Percentiles rank a stretch among this genome's conserved stretches.
phyloP scores from a whole-genome alignment of 2,797 vertebrate species.

The Odontamblyopus lacepedii region DNA sequence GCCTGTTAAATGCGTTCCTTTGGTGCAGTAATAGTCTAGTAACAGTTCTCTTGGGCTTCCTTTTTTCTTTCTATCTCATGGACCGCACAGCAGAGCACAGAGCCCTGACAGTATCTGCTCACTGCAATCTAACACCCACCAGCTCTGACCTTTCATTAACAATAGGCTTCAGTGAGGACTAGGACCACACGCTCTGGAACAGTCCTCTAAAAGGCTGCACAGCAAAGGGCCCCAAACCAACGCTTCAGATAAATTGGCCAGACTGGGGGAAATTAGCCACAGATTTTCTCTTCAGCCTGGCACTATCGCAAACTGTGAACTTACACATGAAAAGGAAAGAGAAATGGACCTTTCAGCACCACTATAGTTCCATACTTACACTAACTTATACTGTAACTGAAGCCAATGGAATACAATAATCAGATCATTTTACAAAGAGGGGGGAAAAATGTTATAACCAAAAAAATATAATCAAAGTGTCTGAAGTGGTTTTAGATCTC shows the following conservation, averaged over 20 bases:
- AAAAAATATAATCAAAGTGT: no score
- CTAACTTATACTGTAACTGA: background rate
- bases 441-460: no score
- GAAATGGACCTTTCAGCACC: background rate
- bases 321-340: background rate
- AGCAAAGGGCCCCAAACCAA: background rate
- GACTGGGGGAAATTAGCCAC: background rate
- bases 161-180: slow-evolving; percentile 61
- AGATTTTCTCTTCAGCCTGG: background rate
- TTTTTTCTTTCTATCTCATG: background rate
- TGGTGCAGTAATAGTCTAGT: background rate
- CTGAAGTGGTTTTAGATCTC: no score
- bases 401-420: no score
- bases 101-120: slow-evolving; percentile 45
- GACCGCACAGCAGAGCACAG: background rate
- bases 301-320: background rate
- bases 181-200: slow-evolving; percentile 40
- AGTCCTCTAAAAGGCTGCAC: background rate
- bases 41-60: background rate
- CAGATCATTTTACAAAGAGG: no score
- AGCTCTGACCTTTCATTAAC: slow-evolving; percentile 78
- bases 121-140: slow-evolving; percentile 58
- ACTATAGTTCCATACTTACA: background rate
- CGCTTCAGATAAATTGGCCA: background rate
- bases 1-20: background rate